Evolutionary conservation across 2,113 vertebrate species (phyloP).

Genomic region (Eira barbara): DNA sequence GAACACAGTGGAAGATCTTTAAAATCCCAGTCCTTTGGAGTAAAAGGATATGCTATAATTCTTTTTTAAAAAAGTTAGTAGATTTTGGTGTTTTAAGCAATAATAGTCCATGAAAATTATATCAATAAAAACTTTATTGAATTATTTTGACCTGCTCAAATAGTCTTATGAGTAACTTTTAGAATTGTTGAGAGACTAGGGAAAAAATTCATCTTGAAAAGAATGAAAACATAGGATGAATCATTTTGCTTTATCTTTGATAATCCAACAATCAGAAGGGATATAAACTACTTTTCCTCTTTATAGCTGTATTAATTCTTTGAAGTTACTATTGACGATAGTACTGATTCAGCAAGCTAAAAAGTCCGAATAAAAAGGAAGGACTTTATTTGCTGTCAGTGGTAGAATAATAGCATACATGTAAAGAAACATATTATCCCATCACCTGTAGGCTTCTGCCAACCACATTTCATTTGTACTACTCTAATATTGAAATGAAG

Average conservation of each 20-base stretch:
- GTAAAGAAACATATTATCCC: background rate
- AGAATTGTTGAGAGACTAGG: background rate
- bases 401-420: no score
- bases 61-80: conserved; percentile 18
- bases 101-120: background rate
- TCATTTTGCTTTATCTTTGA: background rate
- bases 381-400: background rate
- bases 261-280: background rate
- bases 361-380: background rate
- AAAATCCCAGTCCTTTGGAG: conserved; percentile 17
- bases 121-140: background rate
- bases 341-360: background rate
- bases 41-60: conserved; percentile 16
- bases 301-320: background rate
- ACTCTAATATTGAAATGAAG: background rate
- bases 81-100: conserved; percentile 4
- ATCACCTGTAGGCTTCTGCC: background rate
- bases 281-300: background rate
- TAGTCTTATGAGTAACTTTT: background rate
- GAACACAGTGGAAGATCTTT: background rate
- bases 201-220: conserved; percentile 28
- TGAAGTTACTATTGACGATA: background rate
- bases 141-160: background rate
- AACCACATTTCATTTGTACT: background rate
- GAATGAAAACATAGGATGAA: background rate